Evolutionary conservation across 2,113 vertebrate genomes (phyloP).

Genomic region (Caranx ignobilis): DNA sequence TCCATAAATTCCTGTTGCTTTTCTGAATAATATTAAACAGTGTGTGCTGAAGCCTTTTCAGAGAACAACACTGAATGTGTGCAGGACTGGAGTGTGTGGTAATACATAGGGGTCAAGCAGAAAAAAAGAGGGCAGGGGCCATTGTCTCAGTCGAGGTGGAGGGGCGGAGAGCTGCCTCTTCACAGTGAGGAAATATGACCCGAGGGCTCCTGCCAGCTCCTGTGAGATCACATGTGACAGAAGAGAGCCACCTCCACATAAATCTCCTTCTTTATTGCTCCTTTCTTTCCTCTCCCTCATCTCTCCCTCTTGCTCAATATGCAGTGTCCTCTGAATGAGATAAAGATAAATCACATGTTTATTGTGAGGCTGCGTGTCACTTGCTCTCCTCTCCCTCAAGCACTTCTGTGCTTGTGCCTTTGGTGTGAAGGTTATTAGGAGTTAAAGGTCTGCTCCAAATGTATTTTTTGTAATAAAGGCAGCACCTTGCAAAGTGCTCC

Average conservation of each 20-base stretch:
- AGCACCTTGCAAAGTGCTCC: conserved; percentile 2
- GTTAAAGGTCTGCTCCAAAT: conserved; percentile 42
- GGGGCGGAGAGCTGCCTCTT: conserved; percentile 57
- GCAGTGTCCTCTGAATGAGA: conserved; percentile 64
- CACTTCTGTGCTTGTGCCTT: conserved; percentile 12
- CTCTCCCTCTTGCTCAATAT: conserved; percentile 62
- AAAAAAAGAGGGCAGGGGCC: conserved; percentile 53
- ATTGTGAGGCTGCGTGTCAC: conserved; percentile 46
- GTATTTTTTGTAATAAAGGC: conserved; percentile 38
- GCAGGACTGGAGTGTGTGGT: conserved; percentile 45
- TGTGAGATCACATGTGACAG: conserved; percentile 77
- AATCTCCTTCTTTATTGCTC: conserved; percentile 81
- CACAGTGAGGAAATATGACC: conserved; percentile 80
- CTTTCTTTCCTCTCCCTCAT: conserved; percentile 48
- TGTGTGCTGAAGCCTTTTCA: conserved; percentile 6
- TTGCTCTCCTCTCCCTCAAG: conserved; percentile 9
- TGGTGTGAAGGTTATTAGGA: conserved; percentile 20
- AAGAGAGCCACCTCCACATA: conserved; percentile 76
- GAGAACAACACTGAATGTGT: conserved; percentile 23
- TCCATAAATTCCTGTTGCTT: conserved; percentile 34
- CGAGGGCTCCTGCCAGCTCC: conserved; percentile 73
- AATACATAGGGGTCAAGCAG: conserved; percentile 61
- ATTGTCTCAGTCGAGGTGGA: conserved; percentile 62
- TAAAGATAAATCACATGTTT: conserved; percentile 79
- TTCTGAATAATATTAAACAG: conserved; percentile 41